Evolutionary conservation across 2,113 vertebrate genomes (phyloP), one percentile per base, ranked within the genome.

Genomic region (Bufo gargarizans): DNA sequence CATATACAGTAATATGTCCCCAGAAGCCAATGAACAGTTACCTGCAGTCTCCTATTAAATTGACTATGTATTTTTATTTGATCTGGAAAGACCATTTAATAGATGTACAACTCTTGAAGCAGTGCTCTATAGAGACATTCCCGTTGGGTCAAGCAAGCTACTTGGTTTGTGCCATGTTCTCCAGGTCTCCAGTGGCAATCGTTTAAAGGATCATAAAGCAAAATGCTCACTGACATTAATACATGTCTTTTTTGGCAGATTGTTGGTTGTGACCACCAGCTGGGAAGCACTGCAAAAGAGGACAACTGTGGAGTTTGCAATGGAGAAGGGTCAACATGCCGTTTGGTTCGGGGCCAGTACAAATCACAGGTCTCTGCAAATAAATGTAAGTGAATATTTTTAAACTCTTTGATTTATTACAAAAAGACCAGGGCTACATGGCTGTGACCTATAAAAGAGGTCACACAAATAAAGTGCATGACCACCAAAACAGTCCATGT

Each of bases 251-350:
- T 67, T 84, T 92, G 83, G 74, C 93, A 99, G 98, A 97, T 99
- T 82, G 97, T 99, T 90, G 98, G 98, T 91, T 99, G 98, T 74
- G 98, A 99, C 93, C 97, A 93, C 58, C 96, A 99, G 91, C 92
- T 99, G 91, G 97, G 98, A 90, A 99, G 98, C 91, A 89, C 94
- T 16, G 94, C 94, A 22, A 99, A 98, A 90, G 97, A 99, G 89
- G 98, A 99, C 93, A 99, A 97, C 95, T 99, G 98, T 87, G 98
- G 98, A 22, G 92, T 99, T 90, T 99, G 98, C 95, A 96, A 94
- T 4, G 98, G 98, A 69, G 97, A 99, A 56, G 97, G 98, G 87
- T 98, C 98, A 6, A 97, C 98, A 90, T 99, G 98, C 94, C 95
- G 97, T 63, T 95, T 99, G 84, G 97, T 99, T 91, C 96, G 98